Base-by-base conservation (phyloP, 2,113 vertebrate species). In the Salminus brasiliensis region DNA sequence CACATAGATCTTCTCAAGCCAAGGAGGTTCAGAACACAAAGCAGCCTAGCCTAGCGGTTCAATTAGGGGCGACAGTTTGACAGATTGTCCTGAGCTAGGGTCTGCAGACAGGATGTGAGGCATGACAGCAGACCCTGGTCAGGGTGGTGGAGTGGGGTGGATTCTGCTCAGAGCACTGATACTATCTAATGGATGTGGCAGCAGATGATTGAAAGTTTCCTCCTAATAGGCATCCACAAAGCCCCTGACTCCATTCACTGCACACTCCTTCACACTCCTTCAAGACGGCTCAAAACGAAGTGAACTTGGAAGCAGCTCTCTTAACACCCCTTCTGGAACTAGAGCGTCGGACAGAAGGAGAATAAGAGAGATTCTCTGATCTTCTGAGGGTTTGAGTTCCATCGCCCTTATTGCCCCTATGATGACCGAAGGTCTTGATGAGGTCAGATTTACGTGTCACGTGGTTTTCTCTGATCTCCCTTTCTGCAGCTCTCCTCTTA, bases 41-140 rank as follows among this genome's bases (percentile, higher is more conserved):
- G 86, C 87, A 86, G 88, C 83, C 88, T 79, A 86, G 88, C 83
- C 88, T 79, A 80, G 85, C 65, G 75, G 85, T 71, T 82, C 89
- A 91, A 90, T 91, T 91, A 91, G 83, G 79, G 69, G 75, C 73
- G 91, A 91, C 92, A 91, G 86, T 84, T 90, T 92, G 90, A 93
- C 23, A 73, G 88, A 93, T 72, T 88, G 88, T 85, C 45, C 0
- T 2, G 43, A 69, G 34, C 45, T 57, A 68, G 82, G 79, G 82
- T 72, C 76, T 68, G 79, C 79, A 85, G 85, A 91, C 86, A 90
- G 91, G 91, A 92, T 92, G 90, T 91, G 88, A 87, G 87, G 88
- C 69, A 80, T 90, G 89, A 91, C 87, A 88, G 88, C 76, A 86
- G 87, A 88, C 88, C 89, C 74, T 23, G 57, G 89, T 88, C 85